Base-by-base conservation (phyloP, 2,797 vertebrate genomes). In the Clamator glandarius region DNA sequence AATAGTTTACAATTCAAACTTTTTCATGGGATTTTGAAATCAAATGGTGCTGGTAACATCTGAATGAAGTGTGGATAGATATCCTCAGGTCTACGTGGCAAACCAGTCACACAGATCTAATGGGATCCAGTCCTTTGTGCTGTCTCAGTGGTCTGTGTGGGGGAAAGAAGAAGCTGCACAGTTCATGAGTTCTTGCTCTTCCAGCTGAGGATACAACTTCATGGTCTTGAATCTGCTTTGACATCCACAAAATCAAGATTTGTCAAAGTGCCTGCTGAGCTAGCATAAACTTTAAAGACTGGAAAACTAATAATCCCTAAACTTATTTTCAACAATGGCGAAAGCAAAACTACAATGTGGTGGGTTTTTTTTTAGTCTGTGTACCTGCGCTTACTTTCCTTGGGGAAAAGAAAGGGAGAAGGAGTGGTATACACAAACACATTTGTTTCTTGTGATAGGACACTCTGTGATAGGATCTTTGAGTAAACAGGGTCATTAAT, bases 351-450 rank as follows among this genome's bases (percentile, higher is more conserved):
- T 28, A 31, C 33, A 24, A 15, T 11, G 25, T 70, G 17, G 11
- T 48, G 9, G 23, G n/a, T n/a, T 11, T 48, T 48, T 41, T 48
- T 68, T 31, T 39, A 59, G 39, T 54, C 44, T 39, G 41, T 59
- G 58, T 82, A 35, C 64, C 52, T 59, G 44, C 55, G 10, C n/a
- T 75, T 14, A 21, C 42, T 44, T 63, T 68, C 76, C n/a, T 39
- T 16, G 21, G 39, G 58, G 58, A 62, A 36, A 50, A 39, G 52
- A 24, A 58, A 35, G 25, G 11, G 15, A 24, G 46, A 51, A 61
- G 21, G 59, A 61, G 26, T 2, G 29, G 23, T 42, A 5, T 17
- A 14, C 26, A 25, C 0, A 0, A 12, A 21, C 20, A 11, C 18
- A 9, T 57, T 25, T 72, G 17, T 39, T 44, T 16, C 70, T 35